Conservation (phyloP, 2,888 invertebrate genomes). For the Emmelina monodactyla region DNA sequence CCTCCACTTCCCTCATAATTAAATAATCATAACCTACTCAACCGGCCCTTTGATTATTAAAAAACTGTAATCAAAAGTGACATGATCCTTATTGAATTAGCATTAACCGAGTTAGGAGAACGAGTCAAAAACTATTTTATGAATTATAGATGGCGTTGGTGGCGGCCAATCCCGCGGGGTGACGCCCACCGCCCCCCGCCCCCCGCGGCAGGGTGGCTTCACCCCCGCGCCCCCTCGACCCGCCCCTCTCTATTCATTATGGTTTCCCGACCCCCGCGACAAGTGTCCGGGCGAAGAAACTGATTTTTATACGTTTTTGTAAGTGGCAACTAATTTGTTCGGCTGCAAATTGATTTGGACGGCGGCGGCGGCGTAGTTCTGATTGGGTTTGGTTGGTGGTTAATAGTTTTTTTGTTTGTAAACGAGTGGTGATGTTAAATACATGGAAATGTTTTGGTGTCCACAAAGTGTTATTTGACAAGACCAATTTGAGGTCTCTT, state of each 20-base stretch:
- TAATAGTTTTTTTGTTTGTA: too few relatives aligned
- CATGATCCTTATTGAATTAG: slow-evolving; percentile 61
- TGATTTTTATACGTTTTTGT: slow-evolving; percentile 38
- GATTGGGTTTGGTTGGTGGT: too few relatives aligned
- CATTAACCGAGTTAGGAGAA: slow-evolving; percentile 54
- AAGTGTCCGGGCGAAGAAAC: slow-evolving; percentile 40
- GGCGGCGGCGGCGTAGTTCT: too few relatives aligned
- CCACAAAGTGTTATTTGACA: too few relatives aligned
- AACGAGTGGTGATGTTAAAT: too few relatives aligned
- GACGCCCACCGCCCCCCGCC: slow-evolving; percentile 41
- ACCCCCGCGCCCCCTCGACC: slow-evolving; percentile 18
- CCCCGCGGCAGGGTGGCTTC: slow-evolving; percentile 22
- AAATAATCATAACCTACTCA: too few relatives aligned
- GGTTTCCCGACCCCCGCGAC: slow-evolving; percentile 59
- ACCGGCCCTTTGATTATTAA: too few relatives aligned
- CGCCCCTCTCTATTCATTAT: slow-evolving; percentile 53
- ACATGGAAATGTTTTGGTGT: too few relatives aligned
- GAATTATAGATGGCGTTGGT: slow-evolving; percentile 62
- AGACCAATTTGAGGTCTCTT: too few relatives aligned
- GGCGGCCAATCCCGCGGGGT: slow-evolving; percentile 62
- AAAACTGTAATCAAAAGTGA: slow-evolving; percentile 66
- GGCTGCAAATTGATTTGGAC: slow-evolving; percentile 30
- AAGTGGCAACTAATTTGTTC: slow-evolving; percentile 1
- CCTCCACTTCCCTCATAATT: too few relatives aligned
- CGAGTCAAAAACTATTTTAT: slow-evolving; percentile 67